Base-by-base conservation (phyloP, 2,113 vertebrate genomes). In the Gallinago media region DNA sequence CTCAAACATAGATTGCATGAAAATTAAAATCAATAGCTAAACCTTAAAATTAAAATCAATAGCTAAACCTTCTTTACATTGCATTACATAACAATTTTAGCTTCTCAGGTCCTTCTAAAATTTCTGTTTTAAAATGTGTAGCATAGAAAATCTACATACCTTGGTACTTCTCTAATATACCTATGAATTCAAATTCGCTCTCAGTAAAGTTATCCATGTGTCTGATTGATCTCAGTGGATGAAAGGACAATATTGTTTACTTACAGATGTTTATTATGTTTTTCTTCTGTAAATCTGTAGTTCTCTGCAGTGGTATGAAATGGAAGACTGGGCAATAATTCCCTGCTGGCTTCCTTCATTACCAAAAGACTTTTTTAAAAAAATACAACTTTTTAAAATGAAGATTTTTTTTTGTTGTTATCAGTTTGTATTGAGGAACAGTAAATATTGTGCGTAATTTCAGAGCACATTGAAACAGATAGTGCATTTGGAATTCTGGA, bases 351-450 rank as follows among this genome's bases (percentile, higher is more conserved):
- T 63, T 86, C 25, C n/a, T 92, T 76, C 23, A 27, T 80, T 86
- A 12, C 0, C 5, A 65, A 71, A 87, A 50, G 19, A 5, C 0
- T 27, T 40, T 40, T 18, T 9, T 0, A 2, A n/a, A 50, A 63
- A 50, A 77, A 38, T 4, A 32, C 1, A 40, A 3, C 11, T 31
- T 78, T 58, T 65, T 54, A 6, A 36, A 65, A 54, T n/a, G 0
- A 71, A 56, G 16, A 9, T 1, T 6, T 12, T 52, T 73, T 52
- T 38, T 50, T 52, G 8, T 32, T 56, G 3, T 70, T 59, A 12
- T 11, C 13, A 42, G 3, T 42, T 71, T 58, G 5, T 50, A 68
- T 42, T 65, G 44, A 56, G 52, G 11, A 80, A 18, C 11, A 25
- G 15, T 47, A 63, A 85, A 77, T 83, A 46, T 1, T 62, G 12